A percentile compares a stretch with the other conserved stretches of the same genome.
These are phyloP conservation scores for Acrobasis consociella DNA, from an alignment of 2,888 invertebrate genomes.

Conservation along the genomic window DNA sequence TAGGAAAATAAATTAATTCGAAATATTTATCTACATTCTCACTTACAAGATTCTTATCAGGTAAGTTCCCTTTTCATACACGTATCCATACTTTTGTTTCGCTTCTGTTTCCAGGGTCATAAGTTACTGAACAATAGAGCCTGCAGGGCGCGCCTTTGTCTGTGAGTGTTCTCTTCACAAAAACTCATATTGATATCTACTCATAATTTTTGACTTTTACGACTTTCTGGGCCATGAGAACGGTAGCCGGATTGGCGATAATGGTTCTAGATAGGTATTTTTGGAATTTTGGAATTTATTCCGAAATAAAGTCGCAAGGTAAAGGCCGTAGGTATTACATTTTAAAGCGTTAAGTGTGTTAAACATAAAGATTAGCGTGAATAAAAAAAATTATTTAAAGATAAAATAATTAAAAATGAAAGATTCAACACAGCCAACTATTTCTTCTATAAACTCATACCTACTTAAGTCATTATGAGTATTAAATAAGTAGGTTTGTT, in stretches of 20 bases:
- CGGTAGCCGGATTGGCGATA: constrained; percentile 47
- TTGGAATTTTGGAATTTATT: constrained; percentile 26
- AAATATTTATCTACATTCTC: no score
- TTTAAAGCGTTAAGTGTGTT: background rate
- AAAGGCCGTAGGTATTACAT: background rate
- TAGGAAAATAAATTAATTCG: no score
- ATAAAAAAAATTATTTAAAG: no score
- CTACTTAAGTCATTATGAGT: no score
- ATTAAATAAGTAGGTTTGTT: no score
- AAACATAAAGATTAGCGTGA: no score
- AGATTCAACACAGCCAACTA: no score
- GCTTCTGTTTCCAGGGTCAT: constrained; percentile 16
- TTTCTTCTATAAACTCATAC: no score
- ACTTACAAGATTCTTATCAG: no score
- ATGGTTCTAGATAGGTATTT: constrained; percentile 36
- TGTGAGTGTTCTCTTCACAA: constrained; percentile 47
- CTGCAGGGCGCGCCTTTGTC: constrained; percentile 43
- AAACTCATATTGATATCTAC: constrained; percentile 49
- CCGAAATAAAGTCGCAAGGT: no score
- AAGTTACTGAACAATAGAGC: constrained; percentile 10
- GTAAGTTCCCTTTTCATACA: no score
- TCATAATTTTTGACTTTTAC: constrained; percentile 59
- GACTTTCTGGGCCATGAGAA: constrained; percentile 40
- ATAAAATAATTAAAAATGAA: no score
- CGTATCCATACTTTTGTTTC: constrained; percentile 39